A percentile compares a stretch with the other conserved stretches of the same genome.
Conservation (phyloP, 2,797 vertebrate species). For the Muscicapa comitata region DNA sequence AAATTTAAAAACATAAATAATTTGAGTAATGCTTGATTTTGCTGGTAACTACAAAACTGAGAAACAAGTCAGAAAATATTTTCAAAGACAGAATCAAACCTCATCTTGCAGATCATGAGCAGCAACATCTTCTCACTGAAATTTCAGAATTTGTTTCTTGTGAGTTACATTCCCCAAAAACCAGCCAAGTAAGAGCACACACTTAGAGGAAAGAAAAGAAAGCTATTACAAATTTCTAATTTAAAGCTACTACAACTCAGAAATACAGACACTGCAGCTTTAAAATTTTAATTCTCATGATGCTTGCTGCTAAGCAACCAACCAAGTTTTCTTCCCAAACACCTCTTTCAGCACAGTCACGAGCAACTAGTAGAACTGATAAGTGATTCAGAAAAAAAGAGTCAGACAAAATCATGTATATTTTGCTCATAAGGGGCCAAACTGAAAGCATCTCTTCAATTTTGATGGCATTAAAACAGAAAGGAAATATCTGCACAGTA, state of each 20-base stretch:
- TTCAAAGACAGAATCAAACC: neutral
- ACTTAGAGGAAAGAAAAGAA: neutral
- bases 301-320: slow-evolving; percentile 83
- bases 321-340: slow-evolving; percentile 88
- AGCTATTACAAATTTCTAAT: neutral
- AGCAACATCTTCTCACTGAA: neutral
- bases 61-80: neutral
- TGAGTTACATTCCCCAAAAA: neutral
- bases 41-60: neutral
- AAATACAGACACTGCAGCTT: slow-evolving; percentile 62
- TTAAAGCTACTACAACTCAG: neutral
- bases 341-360: slow-evolving; percentile 87
- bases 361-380: slow-evolving; percentile 85
- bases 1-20: neutral
- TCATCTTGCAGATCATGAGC: neutral
- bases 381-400: slow-evolving; percentile 68
- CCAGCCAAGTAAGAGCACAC: neutral
- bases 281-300: slow-evolving; percentile 81
- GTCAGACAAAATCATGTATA: neutral
- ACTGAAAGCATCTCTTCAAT: neutral
- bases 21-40: neutral
- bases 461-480: neutral
- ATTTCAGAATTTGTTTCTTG: neutral
- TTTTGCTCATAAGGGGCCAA: neutral
- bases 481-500: neutral